Evolutionary conservation across 2,888 invertebrate genomes (phyloP), one percentile per base, ranked within the genome.

Genomic region (Drosophila imparisetae): DNA sequence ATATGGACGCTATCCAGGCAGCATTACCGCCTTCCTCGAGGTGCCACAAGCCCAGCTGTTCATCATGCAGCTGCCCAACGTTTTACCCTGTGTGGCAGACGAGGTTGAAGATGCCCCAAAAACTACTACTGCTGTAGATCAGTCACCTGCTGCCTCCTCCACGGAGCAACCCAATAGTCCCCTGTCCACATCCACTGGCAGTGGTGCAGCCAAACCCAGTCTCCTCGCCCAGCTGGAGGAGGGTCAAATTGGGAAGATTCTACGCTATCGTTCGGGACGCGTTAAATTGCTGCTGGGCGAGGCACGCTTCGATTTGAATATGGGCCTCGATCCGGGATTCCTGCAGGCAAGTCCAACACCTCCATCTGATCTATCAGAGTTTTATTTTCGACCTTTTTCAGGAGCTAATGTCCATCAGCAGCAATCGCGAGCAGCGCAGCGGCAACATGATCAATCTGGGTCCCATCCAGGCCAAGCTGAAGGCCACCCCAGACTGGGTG

Each of bases 401-500:
- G 89, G 95, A 95, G 71, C 93, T 94, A 5, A 94, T 95, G 80
- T 95, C 95, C 0, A 93, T 95, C 29, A 93, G 92, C 1, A 92
- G 93, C 10, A 94, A 95, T 82, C 93, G 93, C 0, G 89, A 92
- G 5, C 94, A 94, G 7, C 94, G 94, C 11, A 94, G 94, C 2
- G 95, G 95, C 18, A 93, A 92, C 82, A 93, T 95, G 81, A 93
- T 95, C 0, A 93, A 95, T 32, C 92, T 95, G 38, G 95, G 95
- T 0, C 89, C 93, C 0, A 91, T 95, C 36, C 93, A 94, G 72
- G 94, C 94, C 80, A 95, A 95, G 81, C 91, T 95, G 1, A 94
- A 94, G 71, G 92, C 94, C 6, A 93, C 94, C 0, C 95, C 95
- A 0, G 94, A 95, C 78, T 95, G 95, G 95, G 92, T 91, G 63